Conservation (phyloP, 30 jellyfish, hydroid and myxozoan genomes). For the Phacellophora camtschatica region DNA sequence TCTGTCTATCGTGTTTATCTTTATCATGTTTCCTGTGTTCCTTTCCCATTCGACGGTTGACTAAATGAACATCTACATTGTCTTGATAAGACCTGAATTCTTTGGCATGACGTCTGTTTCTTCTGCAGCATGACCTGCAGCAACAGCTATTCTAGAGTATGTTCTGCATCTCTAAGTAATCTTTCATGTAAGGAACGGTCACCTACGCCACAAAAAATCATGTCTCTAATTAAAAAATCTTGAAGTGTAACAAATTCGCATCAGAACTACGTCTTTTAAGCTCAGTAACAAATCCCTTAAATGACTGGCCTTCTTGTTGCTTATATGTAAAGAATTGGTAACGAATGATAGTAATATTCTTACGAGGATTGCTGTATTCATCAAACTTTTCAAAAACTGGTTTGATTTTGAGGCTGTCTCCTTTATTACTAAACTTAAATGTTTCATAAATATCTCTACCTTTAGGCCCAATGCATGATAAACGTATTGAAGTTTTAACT, state of each 20-base stretch:
- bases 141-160: conserved; percentile 30
- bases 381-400: conserved; percentile 39
- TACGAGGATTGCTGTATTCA: conserved; percentile 37
- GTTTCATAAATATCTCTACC: conserved; percentile 58
- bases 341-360: conserved; percentile 30
- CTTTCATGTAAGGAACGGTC: conserved; percentile 12
- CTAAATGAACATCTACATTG: conserved; percentile 35
- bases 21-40: conserved; percentile 32
- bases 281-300: conserved; percentile 47
- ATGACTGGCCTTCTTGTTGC: conserved; percentile 48
- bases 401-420: conserved; percentile 12
- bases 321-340: conserved; percentile 25
- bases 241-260: conserved; percentile 50
- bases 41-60: conserved; percentile 22
- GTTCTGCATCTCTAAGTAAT: conserved; percentile 32
- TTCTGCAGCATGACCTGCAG: conserved; percentile 51
- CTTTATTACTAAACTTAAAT: conserved; percentile 27
- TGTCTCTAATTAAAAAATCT: conserved; percentile 14
- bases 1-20: conserved; percentile 11
- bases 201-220: conserved; percentile 36
- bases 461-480: conserved; percentile 37
- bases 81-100: conserved; percentile 24
- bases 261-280: conserved; percentile 24
- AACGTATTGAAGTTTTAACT: conserved; percentile 18
- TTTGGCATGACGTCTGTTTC: conserved; percentile 52